Percentiles rank a stretch among this genome's conserved stretches.
These are phyloP conservation scores for Philypnodon macrostomus DNA, from an alignment of 2,797 vertebrate species.

Conservation along the genomic window DNA sequence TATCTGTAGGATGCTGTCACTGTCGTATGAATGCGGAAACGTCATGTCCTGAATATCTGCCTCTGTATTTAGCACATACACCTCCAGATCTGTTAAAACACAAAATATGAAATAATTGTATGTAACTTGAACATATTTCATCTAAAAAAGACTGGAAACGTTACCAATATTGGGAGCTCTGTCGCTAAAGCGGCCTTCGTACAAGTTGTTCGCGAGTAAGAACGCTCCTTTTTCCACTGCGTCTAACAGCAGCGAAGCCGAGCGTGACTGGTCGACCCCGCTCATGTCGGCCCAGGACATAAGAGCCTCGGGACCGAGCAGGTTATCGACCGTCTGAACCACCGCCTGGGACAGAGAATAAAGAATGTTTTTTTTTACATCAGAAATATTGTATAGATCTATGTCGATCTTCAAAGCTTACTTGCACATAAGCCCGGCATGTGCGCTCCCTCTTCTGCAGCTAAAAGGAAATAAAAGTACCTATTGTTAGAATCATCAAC, in stretches of 20 bases:
- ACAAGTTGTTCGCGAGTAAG: slow-evolving; percentile 75
- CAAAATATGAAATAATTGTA: slow-evolving; percentile 14
- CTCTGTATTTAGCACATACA: slow-evolving; percentile 85
- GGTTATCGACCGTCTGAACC: slow-evolving; percentile 71
- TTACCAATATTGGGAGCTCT: slow-evolving; percentile 72
- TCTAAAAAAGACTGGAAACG: slow-evolving; percentile 8
- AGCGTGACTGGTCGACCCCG: slow-evolving; percentile 62
- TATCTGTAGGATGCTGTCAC: slow-evolving; percentile 87
- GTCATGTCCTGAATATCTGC: slow-evolving; percentile 86
- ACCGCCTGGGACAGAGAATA: slow-evolving; percentile 57
- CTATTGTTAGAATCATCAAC: slow-evolving; percentile 29
- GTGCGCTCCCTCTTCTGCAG: slow-evolving; percentile 90
- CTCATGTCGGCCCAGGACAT: slow-evolving; percentile 74
- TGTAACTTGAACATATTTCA: not conserved
- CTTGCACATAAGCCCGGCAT: slow-evolving; percentile 90
- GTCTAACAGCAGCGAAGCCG: slow-evolving; percentile 67
- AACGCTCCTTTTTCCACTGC: slow-evolving; percentile 74
- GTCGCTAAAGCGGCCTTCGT: slow-evolving; percentile 77
- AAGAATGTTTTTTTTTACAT: not conserved
- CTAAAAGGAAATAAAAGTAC: slow-evolving; percentile 63
- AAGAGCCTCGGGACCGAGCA: slow-evolving; percentile 68
- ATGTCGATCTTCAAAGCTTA: slow-evolving; percentile 44
- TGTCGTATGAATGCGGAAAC: slow-evolving; percentile 88
- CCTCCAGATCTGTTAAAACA: slow-evolving; percentile 68
- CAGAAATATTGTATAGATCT: slow-evolving; percentile 4